A percentile compares a stretch with the other conserved stretches of the same genome.
These are phyloP conservation scores for Phaenicophaeus curvirostris DNA, from an alignment of 2,797 vertebrate species.

Conservation along the genomic window DNA sequence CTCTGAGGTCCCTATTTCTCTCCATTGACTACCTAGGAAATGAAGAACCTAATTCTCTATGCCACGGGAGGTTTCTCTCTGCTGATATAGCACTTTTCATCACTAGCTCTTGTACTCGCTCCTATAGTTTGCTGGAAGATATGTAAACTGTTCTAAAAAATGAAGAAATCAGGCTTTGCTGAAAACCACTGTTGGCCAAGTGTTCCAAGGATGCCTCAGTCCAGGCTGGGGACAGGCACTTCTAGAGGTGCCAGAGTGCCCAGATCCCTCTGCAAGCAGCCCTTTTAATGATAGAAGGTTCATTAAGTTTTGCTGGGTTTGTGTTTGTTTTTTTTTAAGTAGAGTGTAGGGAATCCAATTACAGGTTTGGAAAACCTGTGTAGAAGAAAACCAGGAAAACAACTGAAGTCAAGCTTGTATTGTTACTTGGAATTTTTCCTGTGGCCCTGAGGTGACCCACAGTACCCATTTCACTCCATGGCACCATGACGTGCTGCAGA, in stretches of 20 bases:
- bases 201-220: background rate
- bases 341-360: background rate
- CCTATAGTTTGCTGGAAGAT: background rate
- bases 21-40: background rate
- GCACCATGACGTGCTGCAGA: fast-evolving
- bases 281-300: background rate
- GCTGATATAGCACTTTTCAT: background rate
- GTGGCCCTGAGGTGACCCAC: background rate
- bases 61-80: background rate
- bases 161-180: background rate
- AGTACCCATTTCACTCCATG: background rate
- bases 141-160: background rate
- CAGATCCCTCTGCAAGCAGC: background rate
- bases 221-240: background rate
- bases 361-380: background rate
- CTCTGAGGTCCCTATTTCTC: background rate
- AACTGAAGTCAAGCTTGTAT: background rate
- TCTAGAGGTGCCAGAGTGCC: background rate
- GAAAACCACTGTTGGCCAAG: background rate
- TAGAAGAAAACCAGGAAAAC: background rate
- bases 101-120: background rate
- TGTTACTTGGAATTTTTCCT: background rate
- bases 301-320: background rate
- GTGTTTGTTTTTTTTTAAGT: background rate
- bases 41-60: background rate